These are phyloP conservation scores for Dyspetes luteomarginatus DNA, from an alignment of 2,888 invertebrate species.

Conservation along the genomic window DNA sequence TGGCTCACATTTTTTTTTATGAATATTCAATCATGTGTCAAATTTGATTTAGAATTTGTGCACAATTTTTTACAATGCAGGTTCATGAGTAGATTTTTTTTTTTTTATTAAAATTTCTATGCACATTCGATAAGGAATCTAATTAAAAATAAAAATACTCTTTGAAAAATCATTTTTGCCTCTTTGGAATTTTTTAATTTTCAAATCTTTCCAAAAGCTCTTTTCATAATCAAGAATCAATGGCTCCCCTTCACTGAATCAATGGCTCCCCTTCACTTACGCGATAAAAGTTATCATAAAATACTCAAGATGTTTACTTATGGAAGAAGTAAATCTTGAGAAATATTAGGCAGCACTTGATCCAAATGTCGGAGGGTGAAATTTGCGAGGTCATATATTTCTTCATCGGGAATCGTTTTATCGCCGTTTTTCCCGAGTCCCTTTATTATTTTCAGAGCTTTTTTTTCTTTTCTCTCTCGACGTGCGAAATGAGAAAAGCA, in stretches of 20 bases:
- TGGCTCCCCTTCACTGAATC: not conserved
- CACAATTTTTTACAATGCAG: no score
- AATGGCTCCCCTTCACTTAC: conserved; percentile 10
- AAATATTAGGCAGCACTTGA: conserved; percentile 53
- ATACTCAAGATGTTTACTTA: conserved; percentile 56
- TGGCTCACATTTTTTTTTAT: no score
- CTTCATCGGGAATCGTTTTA: conserved; percentile 28
- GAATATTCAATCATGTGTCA: no score
- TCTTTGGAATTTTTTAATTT: not conserved
- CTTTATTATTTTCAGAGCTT: conserved; percentile 26
- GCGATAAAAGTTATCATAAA: conserved; percentile 58
- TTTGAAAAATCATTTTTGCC: not conserved
- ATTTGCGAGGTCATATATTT: conserved; percentile 39
- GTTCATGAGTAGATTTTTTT: no score
- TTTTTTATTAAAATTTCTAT: no score
- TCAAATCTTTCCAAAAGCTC: not conserved
- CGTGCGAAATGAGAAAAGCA: conserved; percentile 20
- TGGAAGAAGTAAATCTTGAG: conserved; percentile 43
- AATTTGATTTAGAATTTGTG: no score
- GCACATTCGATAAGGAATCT: no score
- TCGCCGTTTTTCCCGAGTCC: conserved; percentile 6
- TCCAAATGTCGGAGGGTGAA: conserved; percentile 53
- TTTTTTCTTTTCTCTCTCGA: not conserved
- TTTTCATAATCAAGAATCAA: conserved; percentile 9
- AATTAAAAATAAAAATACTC: not conserved